These are phyloP conservation scores for Chauna torquata DNA, from an alignment of 2,113 vertebrate genomes.

Conservation along the genomic window DNA sequence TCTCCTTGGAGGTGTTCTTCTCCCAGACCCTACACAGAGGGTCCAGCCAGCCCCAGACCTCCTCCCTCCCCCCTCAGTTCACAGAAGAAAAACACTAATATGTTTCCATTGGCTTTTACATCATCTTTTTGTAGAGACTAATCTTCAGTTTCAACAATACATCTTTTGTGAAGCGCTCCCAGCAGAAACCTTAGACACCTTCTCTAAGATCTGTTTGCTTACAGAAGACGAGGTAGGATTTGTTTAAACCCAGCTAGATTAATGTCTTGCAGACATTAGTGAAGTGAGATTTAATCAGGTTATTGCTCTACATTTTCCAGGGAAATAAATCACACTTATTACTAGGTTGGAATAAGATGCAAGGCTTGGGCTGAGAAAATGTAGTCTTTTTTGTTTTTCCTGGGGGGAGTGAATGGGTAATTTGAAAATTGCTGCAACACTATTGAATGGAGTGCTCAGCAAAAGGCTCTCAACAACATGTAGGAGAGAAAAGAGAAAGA, in stretches of 20 bases:
- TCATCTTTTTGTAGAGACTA: slow-evolving; percentile 55
- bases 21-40: slow-evolving; percentile 4
- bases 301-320: slow-evolving; percentile 65
- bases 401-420: neutral
- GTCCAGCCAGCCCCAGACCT: slow-evolving; percentile 20
- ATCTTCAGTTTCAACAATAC: slow-evolving; percentile 67
- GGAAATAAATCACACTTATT: slow-evolving; percentile 66
- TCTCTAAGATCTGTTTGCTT: slow-evolving; percentile 69
- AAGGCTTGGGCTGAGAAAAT: slow-evolving; percentile 27
- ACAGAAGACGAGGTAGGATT: slow-evolving; percentile 68
- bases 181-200: slow-evolving; percentile 72
- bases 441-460: neutral
- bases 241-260: slow-evolving; percentile 67
- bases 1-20: slow-evolving; percentile 17
- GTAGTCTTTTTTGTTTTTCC: neutral
- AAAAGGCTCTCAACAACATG: neutral
- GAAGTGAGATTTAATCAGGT: slow-evolving; percentile 67
- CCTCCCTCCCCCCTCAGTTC: slow-evolving; percentile 36
- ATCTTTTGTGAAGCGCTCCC: slow-evolving; percentile 65
- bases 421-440: slow-evolving; percentile 11
- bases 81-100: slow-evolving; percentile 62
- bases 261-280: slow-evolving; percentile 71
- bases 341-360: slow-evolving; percentile 37
- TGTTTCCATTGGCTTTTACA: slow-evolving; percentile 65
- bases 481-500: neutral